Conservation (phyloP, 35 echinoderm and acorn worm species). For the Ophiothrix spiculata region DNA sequence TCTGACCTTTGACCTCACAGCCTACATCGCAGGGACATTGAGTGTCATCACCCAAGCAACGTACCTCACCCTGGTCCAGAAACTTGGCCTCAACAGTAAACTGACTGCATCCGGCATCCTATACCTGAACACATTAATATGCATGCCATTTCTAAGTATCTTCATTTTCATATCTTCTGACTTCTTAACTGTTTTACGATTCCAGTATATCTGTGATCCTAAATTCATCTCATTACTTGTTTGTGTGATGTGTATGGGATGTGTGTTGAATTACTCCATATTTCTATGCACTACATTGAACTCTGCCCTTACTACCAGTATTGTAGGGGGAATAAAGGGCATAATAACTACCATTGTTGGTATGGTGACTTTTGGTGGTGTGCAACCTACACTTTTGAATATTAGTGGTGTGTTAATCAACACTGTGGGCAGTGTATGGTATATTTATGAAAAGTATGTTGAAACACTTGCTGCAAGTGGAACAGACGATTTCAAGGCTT, state of each 20-base stretch:
- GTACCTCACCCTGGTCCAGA: slow-evolving; percentile 71
- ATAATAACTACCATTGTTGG: slow-evolving; percentile 60
- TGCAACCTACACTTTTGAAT: slow-evolving; percentile 47
- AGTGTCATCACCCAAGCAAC: slow-evolving; percentile 77
- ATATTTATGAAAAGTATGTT: slow-evolving; percentile 64
- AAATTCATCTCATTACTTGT: neutral
- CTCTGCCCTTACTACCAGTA: slow-evolving; percentile 84
- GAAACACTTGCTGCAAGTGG: slow-evolving; percentile 8
- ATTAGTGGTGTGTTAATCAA: slow-evolving; percentile 58
- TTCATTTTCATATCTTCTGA: slow-evolving; percentile 41
- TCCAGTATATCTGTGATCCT: neutral
- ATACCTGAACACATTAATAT: slow-evolving; percentile 83
- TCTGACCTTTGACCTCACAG: slow-evolving; percentile 58
- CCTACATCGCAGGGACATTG: slow-evolving; percentile 63
- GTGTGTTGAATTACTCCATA: slow-evolving; percentile 78
- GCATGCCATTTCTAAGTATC: slow-evolving; percentile 53
- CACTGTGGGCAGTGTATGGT: slow-evolving; percentile 62
- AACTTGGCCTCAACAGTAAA: slow-evolving; percentile 48
- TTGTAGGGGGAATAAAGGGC: slow-evolving; percentile 80
- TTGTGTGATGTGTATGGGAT: slow-evolving; percentile 38
- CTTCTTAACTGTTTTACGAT: neutral
- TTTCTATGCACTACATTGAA: slow-evolving; percentile 87
- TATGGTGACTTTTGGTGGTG: slow-evolving; percentile 79
- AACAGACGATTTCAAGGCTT: neutral
- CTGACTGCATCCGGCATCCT: slow-evolving; percentile 49